Evolutionary conservation across 2,797 vertebrate species (phyloP).

Genomic region (Clarias pachynema): DNA sequence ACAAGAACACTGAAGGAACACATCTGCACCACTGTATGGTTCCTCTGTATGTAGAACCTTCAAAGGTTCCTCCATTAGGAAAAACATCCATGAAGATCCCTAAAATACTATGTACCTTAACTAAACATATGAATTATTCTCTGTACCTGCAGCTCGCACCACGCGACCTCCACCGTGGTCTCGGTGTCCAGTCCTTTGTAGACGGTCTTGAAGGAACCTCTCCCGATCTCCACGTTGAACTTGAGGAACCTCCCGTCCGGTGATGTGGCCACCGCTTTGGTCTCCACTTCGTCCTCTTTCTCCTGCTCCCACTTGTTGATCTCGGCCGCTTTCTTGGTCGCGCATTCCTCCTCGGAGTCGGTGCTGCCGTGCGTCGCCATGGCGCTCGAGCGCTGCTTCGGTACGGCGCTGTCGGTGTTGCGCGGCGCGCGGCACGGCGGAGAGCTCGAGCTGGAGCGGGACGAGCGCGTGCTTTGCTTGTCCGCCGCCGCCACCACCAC

Average conservation of each 20-base stretch:
- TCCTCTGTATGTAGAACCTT: not conserved
- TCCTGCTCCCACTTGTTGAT: conserved; percentile 60
- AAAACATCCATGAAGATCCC: too few relatives aligned
- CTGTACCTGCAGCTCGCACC: conserved; percentile 93
- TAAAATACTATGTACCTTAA: not conserved
- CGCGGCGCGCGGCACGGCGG: not conserved
- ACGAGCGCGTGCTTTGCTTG: conserved; percentile 1
- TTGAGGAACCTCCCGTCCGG: conserved; percentile 92
- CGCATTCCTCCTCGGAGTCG: conserved; percentile 63
- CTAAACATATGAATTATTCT: too few relatives aligned
- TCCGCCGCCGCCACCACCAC: not conserved
- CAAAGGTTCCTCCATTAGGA: too few relatives aligned
- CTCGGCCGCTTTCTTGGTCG: conserved; percentile 50
- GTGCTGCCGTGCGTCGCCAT: conserved; percentile 56
- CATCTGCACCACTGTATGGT: not conserved
- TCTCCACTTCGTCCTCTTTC: conserved; percentile 72
- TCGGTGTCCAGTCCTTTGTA: conserved; percentile 93
- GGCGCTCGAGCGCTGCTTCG: conserved; percentile 31
- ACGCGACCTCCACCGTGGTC: conserved; percentile 94
- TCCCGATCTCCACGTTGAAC: conserved; percentile 93
- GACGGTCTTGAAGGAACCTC: conserved; percentile 93
- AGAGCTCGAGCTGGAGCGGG: conserved; percentile 32
- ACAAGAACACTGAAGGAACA: not conserved
- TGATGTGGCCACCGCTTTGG: conserved; percentile 74
- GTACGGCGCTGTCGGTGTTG: not conserved